phyloP scores from a whole-genome alignment of 2,113 vertebrate species.

The Hydrochoerus hydrochaeris region DNA sequence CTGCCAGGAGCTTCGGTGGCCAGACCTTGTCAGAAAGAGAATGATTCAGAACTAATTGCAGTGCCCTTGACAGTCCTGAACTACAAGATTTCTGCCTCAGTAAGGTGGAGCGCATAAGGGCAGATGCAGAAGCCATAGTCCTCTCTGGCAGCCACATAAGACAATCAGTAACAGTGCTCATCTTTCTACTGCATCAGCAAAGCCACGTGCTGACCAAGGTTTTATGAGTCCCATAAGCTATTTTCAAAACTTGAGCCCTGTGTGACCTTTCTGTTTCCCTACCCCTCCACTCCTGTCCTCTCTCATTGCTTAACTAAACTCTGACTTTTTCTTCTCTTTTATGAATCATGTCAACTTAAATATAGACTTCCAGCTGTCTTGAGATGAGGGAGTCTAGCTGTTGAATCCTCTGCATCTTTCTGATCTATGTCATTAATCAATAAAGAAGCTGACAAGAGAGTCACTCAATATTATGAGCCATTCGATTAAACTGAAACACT shows the following conservation, averaged over 20 bases:
- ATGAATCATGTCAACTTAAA: slow-evolving; percentile 46
- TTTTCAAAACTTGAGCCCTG: neutral
- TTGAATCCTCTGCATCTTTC: slow-evolving; percentile 62
- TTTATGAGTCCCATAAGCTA: neutral
- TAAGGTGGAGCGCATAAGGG: neutral
- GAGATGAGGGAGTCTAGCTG: slow-evolving; percentile 28
- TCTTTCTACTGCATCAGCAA: slow-evolving; percentile 4
- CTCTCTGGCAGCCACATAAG: slow-evolving; percentile 53
- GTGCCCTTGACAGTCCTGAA: slow-evolving; percentile 61
- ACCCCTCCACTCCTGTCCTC: neutral
- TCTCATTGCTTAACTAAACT: neutral
- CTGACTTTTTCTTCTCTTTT: slow-evolving; percentile 61
- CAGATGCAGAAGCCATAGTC: neutral
- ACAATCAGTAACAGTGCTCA: slow-evolving; percentile 8
- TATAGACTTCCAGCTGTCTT: slow-evolving; percentile 34
- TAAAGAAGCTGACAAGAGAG: slow-evolving; percentile 63
- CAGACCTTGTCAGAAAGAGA: slow-evolving; percentile 47
- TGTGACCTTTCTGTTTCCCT: neutral
- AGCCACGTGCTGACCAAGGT: neutral
- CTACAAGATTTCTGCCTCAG: slow-evolving; percentile 57
- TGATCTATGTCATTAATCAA: slow-evolving; percentile 75
- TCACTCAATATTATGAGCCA: slow-evolving; percentile 57
- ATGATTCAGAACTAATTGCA: slow-evolving; percentile 71
- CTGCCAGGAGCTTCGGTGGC: slow-evolving; percentile 62
- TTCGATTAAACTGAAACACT: slow-evolving; percentile 62